A percentile compares a stretch with the other conserved stretches of the same genome.
These are phyloP conservation scores for Rhyacichthys aspro DNA, from an alignment of 2,797 vertebrate genomes.

Conservation along the genomic window DNA sequence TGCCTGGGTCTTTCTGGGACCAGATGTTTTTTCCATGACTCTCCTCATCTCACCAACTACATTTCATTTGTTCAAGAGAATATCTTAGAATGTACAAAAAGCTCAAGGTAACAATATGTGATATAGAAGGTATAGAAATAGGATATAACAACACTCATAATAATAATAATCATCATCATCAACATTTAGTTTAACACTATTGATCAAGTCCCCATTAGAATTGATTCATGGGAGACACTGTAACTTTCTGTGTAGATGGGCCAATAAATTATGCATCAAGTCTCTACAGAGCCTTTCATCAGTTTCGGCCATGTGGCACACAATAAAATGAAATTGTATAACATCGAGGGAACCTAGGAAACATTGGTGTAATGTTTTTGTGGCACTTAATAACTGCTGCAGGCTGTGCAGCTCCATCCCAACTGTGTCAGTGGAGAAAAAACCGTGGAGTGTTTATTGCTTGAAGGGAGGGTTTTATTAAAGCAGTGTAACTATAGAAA, in stretches of 20 bases:
- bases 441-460: constrained; percentile 56
- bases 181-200: too few species aligned
- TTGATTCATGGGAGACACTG: background rate
- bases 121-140: too few species aligned
- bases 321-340: constrained; percentile 3
- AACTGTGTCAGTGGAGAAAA: constrained; percentile 23
- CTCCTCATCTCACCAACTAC: background rate
- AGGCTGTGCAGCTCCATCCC: constrained; percentile 8
- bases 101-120: too few species aligned
- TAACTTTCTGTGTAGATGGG: background rate
- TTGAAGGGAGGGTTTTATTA: too few species aligned
- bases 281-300: constrained; percentile 38
- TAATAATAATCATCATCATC: too few species aligned
- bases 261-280: constrained; percentile 42
- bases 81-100: too few species aligned
- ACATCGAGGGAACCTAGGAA: background rate
- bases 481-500: constrained; percentile 20
- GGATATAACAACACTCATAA: too few species aligned
- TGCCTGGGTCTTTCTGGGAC: background rate
- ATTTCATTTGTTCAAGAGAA: background rate
- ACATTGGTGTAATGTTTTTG: background rate
- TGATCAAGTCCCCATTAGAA: background rate
- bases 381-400: constrained; percentile 6
- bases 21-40: constrained; percentile 30
- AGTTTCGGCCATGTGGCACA: background rate